Evolutionary conservation across 1,140 invertebrate genomes (phyloP).

Genomic region (Ceratina australensis): DNA sequence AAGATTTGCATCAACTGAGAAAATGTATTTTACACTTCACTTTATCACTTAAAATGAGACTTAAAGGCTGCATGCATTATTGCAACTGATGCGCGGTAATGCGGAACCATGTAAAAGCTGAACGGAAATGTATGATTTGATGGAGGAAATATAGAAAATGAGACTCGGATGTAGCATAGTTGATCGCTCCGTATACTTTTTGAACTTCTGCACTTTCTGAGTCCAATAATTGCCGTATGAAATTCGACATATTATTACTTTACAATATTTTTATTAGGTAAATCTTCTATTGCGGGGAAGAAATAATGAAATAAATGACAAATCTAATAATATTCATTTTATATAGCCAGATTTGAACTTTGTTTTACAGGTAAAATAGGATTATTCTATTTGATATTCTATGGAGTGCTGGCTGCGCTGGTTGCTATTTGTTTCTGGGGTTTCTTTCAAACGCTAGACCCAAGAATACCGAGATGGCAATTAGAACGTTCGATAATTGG

Average conservation of each 20-base stretch:
- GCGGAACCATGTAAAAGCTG: constrained; percentile 6
- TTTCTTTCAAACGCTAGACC: constrained; percentile 94
- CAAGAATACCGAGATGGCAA: constrained; percentile 91
- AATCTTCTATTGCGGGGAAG: no score
- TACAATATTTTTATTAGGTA: no score
- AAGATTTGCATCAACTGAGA: no score
- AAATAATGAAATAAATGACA: no score
- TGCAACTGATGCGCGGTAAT: background rate
- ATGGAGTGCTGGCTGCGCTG: constrained; percentile 90
- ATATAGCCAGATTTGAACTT: constrained; percentile 38
- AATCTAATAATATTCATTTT: no score
- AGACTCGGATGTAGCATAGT: constrained; percentile 18
- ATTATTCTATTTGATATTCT: constrained; percentile 95
- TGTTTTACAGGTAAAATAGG: constrained; percentile 89
- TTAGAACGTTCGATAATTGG: constrained; percentile 91
- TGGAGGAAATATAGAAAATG: constrained; percentile 28
- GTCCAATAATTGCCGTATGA: no score
- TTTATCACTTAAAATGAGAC: no score
- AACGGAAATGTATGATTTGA: constrained; percentile 20
- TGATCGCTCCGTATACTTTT: background rate
- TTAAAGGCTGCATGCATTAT: background rate
- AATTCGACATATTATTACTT: no score
- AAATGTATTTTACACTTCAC: no score
- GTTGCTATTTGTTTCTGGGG: constrained; percentile 94
- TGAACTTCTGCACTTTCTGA: no score